These are phyloP conservation scores for Drosophila infuscata DNA, from an alignment of 2,888 invertebrate genomes.

Conservation along the genomic window DNA sequence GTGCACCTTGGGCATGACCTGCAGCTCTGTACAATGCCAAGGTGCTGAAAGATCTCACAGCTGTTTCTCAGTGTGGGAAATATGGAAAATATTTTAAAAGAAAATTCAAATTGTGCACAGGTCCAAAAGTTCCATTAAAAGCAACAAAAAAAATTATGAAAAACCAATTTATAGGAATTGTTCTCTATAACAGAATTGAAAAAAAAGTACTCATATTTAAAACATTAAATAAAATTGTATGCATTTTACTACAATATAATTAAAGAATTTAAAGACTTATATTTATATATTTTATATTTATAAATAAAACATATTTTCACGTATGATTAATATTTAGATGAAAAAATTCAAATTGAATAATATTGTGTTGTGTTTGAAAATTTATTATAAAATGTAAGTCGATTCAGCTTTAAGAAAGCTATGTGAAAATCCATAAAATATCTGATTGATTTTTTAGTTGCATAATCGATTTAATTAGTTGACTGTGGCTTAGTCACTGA, in stretches of 20 bases:
- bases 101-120: not conserved
- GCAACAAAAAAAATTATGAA: not conserved
- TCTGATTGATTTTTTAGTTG: conserved; percentile 29
- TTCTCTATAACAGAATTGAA: not conserved
- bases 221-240: not conserved
- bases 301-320: not conserved
- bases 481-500: conserved; percentile 9
- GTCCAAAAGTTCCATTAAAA: not conserved
- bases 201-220: not conserved
- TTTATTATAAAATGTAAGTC: not conserved
- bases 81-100: not conserved
- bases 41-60: not conserved
- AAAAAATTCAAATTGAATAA: not conserved
- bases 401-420: not conserved
- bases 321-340: not conserved
- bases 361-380: not conserved
- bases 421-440: not conserved
- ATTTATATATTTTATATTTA: not conserved
- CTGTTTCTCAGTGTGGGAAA: not conserved
- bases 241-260: not conserved
- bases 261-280: not conserved
- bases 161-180: not conserved
- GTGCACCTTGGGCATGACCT: conserved; percentile 41
- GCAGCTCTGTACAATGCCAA: not conserved
- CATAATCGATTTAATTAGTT: conserved; percentile 17